Evolutionary conservation across 2,888 invertebrate species (phyloP).

Genomic region (Agelastica alni): DNA sequence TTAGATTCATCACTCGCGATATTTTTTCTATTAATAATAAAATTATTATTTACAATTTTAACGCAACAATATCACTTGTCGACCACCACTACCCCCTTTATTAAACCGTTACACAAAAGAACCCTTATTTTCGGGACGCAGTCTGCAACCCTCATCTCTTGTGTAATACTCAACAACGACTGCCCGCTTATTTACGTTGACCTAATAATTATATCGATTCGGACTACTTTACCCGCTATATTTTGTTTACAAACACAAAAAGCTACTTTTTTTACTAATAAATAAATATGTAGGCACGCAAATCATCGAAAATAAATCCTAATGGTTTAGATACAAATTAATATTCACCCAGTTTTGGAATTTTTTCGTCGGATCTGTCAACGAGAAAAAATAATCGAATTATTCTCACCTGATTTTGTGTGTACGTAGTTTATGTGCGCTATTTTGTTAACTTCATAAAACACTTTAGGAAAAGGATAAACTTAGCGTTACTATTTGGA

Average conservation of each 20-base stretch:
- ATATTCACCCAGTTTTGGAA: not conserved
- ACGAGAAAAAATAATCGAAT: not conserved
- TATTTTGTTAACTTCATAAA: constrained; percentile 34
- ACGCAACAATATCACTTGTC: constrained; percentile 6
- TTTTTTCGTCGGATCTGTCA: not conserved
- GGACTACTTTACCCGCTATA: constrained; percentile 23
- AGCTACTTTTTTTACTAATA: not conserved
- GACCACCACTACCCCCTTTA: constrained; percentile 1
- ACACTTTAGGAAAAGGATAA: constrained; percentile 15
- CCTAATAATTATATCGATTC: constrained; percentile 15
- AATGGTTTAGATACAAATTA: not conserved
- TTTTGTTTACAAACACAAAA: constrained; percentile 3
- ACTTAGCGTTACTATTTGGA: not conserved
- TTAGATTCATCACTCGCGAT: too few relatives aligned
- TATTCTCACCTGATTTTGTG: constrained; percentile 38
- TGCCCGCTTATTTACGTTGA: constrained; percentile 6
- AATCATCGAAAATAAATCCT: not conserved
- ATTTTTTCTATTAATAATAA: too few relatives aligned
- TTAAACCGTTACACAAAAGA: constrained; percentile 4
- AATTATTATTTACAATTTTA: too few relatives aligned
- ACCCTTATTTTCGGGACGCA: constrained; percentile 1
- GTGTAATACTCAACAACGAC: constrained; percentile 8
- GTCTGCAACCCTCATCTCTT: constrained; percentile 6
- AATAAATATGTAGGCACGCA: not conserved
- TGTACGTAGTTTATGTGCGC: constrained; percentile 35